These are phyloP conservation scores for Ellobius talpinus DNA, from an alignment of 2,113 vertebrate genomes.

Conservation along the genomic window DNA sequence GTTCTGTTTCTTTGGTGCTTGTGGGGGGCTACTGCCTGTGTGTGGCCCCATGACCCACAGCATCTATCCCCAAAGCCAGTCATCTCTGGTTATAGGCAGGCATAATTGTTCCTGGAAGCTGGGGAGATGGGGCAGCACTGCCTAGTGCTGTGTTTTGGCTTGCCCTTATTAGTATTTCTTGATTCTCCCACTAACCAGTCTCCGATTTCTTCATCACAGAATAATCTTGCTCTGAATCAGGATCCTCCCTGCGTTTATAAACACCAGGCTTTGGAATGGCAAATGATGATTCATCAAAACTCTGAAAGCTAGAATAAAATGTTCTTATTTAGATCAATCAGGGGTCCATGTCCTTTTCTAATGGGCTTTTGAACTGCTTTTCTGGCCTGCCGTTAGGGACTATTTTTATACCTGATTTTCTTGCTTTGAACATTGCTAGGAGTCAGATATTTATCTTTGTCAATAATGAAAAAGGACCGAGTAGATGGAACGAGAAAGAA, in stretches of 20 bases:
- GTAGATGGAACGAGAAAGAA: conserved; percentile 47
- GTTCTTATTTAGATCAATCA: conserved; percentile 73
- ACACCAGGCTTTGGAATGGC: conserved; percentile 32
- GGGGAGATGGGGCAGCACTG: background rate
- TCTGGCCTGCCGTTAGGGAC: conserved; percentile 33
- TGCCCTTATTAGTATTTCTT: conserved; percentile 3
- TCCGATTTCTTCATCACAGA: conserved; percentile 55
- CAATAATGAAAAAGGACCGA: conserved; percentile 37
- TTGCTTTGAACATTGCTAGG: conserved; percentile 56
- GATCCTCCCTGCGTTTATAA: conserved; percentile 29
- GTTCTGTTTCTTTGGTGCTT: background rate
- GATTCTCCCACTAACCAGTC: background rate
- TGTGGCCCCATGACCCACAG: background rate
- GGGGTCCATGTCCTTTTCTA: conserved; percentile 69
- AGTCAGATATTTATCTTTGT: conserved; percentile 53
- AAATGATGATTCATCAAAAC: conserved; percentile 64
- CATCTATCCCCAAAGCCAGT: background rate
- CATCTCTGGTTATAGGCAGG: background rate
- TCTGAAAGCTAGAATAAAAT: conserved; percentile 56
- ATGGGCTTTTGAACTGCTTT: conserved; percentile 66
- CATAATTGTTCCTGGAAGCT: background rate
- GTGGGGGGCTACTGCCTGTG: background rate
- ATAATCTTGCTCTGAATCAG: background rate
- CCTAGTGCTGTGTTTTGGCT: background rate
- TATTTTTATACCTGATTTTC: conserved; percentile 54